Conservation (phyloP, 1,140 invertebrate genomes). For the Brachionus paranguensis region DNA sequence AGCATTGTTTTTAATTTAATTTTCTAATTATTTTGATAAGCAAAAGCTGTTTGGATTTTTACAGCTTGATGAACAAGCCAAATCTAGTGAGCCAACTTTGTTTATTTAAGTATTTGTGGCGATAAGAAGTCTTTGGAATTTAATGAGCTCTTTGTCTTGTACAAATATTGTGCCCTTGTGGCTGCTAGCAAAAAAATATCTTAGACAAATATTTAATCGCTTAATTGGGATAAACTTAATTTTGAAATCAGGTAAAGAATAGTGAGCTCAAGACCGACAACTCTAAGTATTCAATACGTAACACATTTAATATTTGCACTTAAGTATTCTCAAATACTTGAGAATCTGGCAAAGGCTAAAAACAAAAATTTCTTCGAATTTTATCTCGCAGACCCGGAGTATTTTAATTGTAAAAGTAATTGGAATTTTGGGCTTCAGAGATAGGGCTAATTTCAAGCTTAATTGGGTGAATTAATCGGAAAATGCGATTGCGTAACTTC, state of each 20-base stretch:
- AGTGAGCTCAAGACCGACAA: not conserved
- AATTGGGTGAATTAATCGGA: not conserved
- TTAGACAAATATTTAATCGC: not conserved
- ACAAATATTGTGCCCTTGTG: not conserved
- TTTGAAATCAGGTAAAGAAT: not conserved
- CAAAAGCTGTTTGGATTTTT: not conserved
- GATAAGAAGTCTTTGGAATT: not conserved
- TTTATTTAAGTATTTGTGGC: not conserved
- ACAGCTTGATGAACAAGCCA: not conserved
- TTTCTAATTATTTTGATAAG: not conserved
- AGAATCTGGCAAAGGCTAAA: not conserved
- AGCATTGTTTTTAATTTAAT: constrained; percentile 12
- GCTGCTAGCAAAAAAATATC: not conserved
- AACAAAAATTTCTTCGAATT: no score
- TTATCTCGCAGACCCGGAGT: not conserved
- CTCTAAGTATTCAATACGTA: not conserved
- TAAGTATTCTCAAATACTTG: not conserved
- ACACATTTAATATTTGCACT: not conserved
- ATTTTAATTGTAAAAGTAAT: not conserved
- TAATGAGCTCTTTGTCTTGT: not conserved
- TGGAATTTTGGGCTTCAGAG: not conserved
- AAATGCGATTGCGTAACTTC: not conserved
- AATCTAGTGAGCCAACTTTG: not conserved
- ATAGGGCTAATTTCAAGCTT: not conserved
- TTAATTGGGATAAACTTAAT: not conserved